These are phyloP conservation scores for Pygoscelis antarcticus DNA, from an alignment of 2,113 vertebrate species.

Conservation along the genomic window DNA sequence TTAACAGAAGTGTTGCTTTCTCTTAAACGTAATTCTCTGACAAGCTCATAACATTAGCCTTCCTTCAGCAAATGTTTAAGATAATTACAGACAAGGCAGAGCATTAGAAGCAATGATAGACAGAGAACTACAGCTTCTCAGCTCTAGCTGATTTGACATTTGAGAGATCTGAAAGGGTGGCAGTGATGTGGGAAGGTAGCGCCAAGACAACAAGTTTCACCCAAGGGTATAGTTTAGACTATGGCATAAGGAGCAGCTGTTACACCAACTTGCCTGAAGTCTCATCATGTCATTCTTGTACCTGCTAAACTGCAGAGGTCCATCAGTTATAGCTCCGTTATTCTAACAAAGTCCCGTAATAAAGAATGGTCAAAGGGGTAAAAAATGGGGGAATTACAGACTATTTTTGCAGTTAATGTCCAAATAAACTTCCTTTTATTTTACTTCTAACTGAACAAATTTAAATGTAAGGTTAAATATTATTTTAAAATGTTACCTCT, in stretches of 20 bases:
- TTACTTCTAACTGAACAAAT: not conserved
- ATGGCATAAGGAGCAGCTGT: not conserved
- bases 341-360: not conserved
- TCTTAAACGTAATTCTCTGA: not conserved
- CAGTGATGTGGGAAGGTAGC: not conserved
- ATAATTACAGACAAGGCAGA: not conserved
- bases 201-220: not conserved
- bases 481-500: not conserved
- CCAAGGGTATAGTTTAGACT: not conserved
- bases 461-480: not conserved
- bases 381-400: not conserved
- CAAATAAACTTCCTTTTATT: not conserved
- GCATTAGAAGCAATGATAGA: not conserved
- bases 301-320: not conserved
- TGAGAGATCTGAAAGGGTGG: not conserved
- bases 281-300: not conserved
- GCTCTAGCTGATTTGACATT: not conserved
- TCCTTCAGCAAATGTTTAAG: not conserved
- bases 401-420: not conserved
- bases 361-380: not conserved
- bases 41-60: not conserved
- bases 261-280: not conserved
- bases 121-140: not conserved
- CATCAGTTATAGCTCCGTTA: not conserved
- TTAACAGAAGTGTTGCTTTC: not conserved